Conservation (phyloP, 2,888 invertebrate species). For the Drosophila greeni region DNA sequence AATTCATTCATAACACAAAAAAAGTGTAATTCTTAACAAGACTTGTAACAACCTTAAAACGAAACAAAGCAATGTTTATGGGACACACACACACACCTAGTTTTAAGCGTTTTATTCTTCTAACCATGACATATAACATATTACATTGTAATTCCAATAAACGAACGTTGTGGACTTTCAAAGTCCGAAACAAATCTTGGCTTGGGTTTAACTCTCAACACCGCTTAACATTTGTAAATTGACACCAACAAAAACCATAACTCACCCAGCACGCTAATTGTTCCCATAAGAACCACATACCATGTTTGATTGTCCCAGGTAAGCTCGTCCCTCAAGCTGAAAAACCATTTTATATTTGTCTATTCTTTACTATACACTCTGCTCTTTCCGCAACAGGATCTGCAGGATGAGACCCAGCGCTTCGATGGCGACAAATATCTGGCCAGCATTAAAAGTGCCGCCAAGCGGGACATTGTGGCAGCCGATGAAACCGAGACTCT, state of each 20-base stretch:
- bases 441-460: slow-evolving; percentile 75
- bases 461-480: slow-evolving; percentile 77
- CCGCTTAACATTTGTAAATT: slow-evolving; percentile 10
- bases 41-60: slow-evolving; percentile 51
- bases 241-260: slow-evolving; percentile 10
- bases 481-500: slow-evolving; percentile 74
- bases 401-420: slow-evolving; percentile 77
- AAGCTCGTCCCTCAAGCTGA: slow-evolving; percentile 22
- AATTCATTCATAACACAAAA: neutral
- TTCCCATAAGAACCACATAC: neutral
- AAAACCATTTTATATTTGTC: neutral
- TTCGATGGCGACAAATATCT: slow-evolving; percentile 79
- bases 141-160: slow-evolving; percentile 55
- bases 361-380: neutral
- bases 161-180: slow-evolving; percentile 48
- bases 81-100: slow-evolving; percentile 26
- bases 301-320: slow-evolving; percentile 44
- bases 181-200: slow-evolving; percentile 49
- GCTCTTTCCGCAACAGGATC: slow-evolving; percentile 66
- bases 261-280: slow-evolving; percentile 14
- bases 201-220: slow-evolving; percentile 31
- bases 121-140: slow-evolving; percentile 44
- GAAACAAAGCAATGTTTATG: slow-evolving; percentile 25
- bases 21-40: slow-evolving; percentile 60
- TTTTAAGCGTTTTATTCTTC: slow-evolving; percentile 59